phyloP scores from a whole-genome alignment of 2,888 invertebrate species.

The Tetropium fuscum region DNA sequence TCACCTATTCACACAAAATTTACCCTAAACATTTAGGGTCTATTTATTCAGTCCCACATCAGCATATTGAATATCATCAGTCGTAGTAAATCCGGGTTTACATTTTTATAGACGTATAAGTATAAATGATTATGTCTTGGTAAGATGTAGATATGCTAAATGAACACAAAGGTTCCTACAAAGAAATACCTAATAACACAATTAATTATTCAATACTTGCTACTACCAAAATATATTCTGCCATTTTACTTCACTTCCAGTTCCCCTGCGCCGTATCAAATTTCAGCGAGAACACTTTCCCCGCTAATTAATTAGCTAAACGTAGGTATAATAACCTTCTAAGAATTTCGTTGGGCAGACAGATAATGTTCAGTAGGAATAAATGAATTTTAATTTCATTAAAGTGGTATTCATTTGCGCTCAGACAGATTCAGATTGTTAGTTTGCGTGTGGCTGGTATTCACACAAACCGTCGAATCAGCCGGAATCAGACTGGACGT shows the following conservation, averaged over 20 bases:
- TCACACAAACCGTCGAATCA: slow-evolving; percentile 21
- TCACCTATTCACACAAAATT: too few species aligned
- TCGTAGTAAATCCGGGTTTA: too few species aligned
- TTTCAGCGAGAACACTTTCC: slow-evolving; percentile 1
- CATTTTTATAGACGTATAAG: too few species aligned
- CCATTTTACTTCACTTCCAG: not conserved
- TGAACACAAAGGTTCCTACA: not conserved
- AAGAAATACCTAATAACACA: not conserved
- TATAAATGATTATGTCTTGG: too few species aligned
- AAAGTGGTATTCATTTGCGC: slow-evolving; percentile 54
- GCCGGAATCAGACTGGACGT: slow-evolving; percentile 18
- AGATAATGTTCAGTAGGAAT: slow-evolving; percentile 62
- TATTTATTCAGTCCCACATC: too few species aligned
- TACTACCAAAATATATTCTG: not conserved
- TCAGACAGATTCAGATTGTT: slow-evolving; percentile 63
- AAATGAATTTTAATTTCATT: slow-evolving; percentile 67
- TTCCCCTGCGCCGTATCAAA: not conserved
- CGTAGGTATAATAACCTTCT: slow-evolving; percentile 56
- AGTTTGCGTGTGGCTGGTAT: slow-evolving; percentile 56
- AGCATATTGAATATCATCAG: too few species aligned
- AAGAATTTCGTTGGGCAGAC: slow-evolving; percentile 58
- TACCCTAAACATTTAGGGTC: too few species aligned
- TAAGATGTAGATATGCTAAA: too few species aligned
- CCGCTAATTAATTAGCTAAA: slow-evolving; percentile 63
- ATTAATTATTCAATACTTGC: not conserved